Evolutionary conservation across 2,113 vertebrate species (phyloP), one percentile per base, ranked within the genome.

Genomic region (Elgaria multicarinata): DNA sequence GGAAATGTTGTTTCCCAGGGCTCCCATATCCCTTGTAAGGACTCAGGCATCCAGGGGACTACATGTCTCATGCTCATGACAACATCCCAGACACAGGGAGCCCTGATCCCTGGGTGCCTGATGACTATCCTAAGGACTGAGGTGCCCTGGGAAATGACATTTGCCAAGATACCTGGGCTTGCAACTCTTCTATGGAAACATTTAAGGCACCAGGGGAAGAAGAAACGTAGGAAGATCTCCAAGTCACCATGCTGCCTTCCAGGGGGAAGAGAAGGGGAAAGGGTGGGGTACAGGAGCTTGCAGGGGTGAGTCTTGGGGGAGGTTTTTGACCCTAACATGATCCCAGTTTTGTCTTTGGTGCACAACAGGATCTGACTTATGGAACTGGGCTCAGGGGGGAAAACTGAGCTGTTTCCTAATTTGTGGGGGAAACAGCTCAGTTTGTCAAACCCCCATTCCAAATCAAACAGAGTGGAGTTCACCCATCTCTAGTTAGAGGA

Each of bases 401-500:
- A 9, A 69, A 33, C 67, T 33, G 66, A 69, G 26, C 26, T 31
- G 66, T 69, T 69, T 31, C 28, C 26, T 24, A 28, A 8, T 69
- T 28, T 31, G n/a, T 31, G 31, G 3, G 28, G 46, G 8, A 50
- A 50, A 50, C 46, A 8, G 46, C 46, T 69, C 28, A 26, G n/a
- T 31, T 69, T 69, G 50, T 28, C 28, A 69, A 69, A 31, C 10
- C 67, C 10, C 67, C 31, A 69, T 31, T 69, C 2, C 31, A 33
- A 69, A 69, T 69, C 67, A 69, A 69, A 69, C 67, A 2, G 31
- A 69, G 31, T 33, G 85, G 58, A 85, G 31, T 39, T 67, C 84
- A 62, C 84, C 46, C 77, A 89, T 53, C 24, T 88, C 62, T 26
- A 72, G 62, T 66, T 79, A 89, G 14, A 72, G 92, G 33, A 90